Percentiles rank a stretch among this genome's conserved stretches.
Conservation (phyloP, 2,113 vertebrate genomes). For the Forbesichthys papilliferus region DNA sequence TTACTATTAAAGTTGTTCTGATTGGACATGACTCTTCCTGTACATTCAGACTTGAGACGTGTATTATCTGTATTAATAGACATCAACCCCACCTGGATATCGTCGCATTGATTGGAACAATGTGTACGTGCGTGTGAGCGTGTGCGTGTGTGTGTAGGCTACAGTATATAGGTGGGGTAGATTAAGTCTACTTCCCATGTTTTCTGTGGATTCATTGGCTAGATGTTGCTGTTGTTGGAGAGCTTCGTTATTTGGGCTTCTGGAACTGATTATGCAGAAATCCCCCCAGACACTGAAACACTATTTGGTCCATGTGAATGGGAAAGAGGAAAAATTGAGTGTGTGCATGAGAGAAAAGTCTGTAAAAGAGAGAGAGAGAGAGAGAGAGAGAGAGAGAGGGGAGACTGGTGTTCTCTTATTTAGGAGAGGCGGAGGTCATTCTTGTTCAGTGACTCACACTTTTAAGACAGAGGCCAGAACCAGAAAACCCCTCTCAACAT, state of each 20-base stretch:
- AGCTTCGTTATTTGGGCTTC: conserved; percentile 38
- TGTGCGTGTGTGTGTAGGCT: not conserved
- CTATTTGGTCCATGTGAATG: conserved; percentile 53
- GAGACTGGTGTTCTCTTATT: conserved; percentile 40
- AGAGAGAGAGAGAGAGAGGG: conserved; percentile 32
- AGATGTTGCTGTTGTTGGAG: conserved; percentile 10
- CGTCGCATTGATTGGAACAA: not conserved
- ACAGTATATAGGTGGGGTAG: not conserved
- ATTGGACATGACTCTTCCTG: too few species aligned
- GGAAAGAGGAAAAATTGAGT: conserved; percentile 18
- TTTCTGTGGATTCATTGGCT: conserved; percentile 11
- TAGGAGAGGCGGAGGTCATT: conserved; percentile 53
- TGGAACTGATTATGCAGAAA: conserved; percentile 49
- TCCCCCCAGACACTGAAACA: conserved; percentile 43
- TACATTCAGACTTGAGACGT: too few species aligned
- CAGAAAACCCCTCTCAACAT: too few species aligned
- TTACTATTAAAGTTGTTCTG: too few species aligned
- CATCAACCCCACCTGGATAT: too few species aligned
- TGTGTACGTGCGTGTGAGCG: not conserved
- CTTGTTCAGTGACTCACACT: conserved; percentile 68
- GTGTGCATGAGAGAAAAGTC: not conserved
- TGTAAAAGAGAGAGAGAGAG: not conserved
- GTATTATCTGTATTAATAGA: too few species aligned
- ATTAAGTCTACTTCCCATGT: conserved; percentile 2
- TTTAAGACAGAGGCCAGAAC: conserved; percentile 62